Percentiles rank a stretch among this genome's conserved stretches.
Conservation (phyloP, 2,797 vertebrate species). For the Sebastes iracundus region DNA sequence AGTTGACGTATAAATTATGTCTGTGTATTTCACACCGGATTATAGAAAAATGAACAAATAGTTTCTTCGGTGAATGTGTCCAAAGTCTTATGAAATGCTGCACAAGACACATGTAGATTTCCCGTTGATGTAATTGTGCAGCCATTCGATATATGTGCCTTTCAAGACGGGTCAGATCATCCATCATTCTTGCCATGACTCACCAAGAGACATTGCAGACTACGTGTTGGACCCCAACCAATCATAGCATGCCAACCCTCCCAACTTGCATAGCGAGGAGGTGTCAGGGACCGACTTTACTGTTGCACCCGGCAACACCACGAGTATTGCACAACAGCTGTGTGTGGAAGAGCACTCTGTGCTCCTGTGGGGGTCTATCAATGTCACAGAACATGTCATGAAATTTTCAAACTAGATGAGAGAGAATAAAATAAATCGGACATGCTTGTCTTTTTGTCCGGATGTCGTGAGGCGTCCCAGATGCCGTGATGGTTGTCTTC, state of each 20-base stretch:
- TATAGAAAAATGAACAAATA: not conserved
- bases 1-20: too few species aligned
- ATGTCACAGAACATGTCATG: not conserved
- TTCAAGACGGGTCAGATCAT: not conserved
- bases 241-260: not conserved
- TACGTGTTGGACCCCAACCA: not conserved
- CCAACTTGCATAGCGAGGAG: not conserved
- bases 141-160: not conserved
- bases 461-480: not conserved
- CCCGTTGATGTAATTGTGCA: not conserved
- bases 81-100: not conserved
- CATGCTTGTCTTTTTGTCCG: not conserved
- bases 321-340: not conserved
- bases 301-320: not conserved
- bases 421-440: not conserved
- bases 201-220: not conserved
- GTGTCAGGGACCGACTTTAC: not conserved
- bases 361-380: not conserved
- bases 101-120: not conserved
- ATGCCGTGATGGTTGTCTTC: not conserved
- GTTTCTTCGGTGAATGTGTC: not conserved
- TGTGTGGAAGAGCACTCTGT: not conserved
- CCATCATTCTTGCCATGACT: not conserved
- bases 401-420: not conserved
- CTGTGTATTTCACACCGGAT: too few species aligned